These are phyloP conservation scores for Agrochola circellaris DNA, from an alignment of 2,888 invertebrate genomes.

Conservation along the genomic window DNA sequence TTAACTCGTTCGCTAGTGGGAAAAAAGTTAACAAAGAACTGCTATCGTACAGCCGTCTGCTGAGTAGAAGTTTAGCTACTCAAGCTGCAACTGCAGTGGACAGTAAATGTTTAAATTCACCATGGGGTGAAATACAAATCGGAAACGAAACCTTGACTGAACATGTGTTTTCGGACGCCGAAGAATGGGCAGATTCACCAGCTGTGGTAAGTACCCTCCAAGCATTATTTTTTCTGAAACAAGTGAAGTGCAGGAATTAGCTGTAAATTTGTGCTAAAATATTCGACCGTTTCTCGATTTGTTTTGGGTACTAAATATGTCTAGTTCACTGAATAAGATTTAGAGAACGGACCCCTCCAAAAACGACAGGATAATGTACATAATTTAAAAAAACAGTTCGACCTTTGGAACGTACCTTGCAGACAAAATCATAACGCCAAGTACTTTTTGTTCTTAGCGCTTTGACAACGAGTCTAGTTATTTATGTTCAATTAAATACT, in stretches of 20 bases:
- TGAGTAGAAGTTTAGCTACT: slow-evolving; percentile 79
- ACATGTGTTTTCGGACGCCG: slow-evolving; percentile 90
- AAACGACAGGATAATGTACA: background rate
- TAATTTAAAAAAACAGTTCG: slow-evolving; percentile 15
- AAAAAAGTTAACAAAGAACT: slow-evolving; percentile 72
- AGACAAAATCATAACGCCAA: slow-evolving; percentile 26
- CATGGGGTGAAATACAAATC: slow-evolving; percentile 89
- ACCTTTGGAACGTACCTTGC: slow-evolving; percentile 33
- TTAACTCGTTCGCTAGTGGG: slow-evolving; percentile 72
- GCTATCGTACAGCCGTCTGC: slow-evolving; percentile 64
- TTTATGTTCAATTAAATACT: slow-evolving; percentile 72
- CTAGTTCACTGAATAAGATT: background rate
- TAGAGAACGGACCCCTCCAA: background rate
- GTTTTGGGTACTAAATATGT: background rate
- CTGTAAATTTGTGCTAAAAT: background rate
- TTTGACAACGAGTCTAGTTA: slow-evolving; percentile 42
- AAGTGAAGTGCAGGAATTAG: background rate
- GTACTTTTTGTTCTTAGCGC: slow-evolving; percentile 25
- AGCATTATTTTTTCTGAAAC: background rate
- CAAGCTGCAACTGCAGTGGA: slow-evolving; percentile 80
- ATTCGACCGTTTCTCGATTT: background rate
- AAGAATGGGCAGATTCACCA: slow-evolving; percentile 91
- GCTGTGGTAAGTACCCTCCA: slow-evolving; percentile 91
- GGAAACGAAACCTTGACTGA: slow-evolving; percentile 91
- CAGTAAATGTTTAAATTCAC: slow-evolving; percentile 80